Percentiles rank a stretch among this genome's conserved stretches.
These are phyloP conservation scores for Lycophotia porphyrea DNA, from an alignment of 2,888 invertebrate species.

Conservation along the genomic window DNA sequence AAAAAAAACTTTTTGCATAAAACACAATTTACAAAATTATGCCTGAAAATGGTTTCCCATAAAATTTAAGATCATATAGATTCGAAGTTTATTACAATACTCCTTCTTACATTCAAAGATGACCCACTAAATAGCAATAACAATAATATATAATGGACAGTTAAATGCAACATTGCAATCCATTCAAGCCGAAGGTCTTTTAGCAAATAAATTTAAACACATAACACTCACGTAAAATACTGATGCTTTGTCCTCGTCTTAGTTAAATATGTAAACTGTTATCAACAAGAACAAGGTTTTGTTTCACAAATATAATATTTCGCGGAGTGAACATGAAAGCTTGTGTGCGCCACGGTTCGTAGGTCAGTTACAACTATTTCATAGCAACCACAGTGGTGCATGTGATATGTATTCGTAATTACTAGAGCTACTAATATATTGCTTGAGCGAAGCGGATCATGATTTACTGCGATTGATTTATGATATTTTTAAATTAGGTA, in stretches of 20 bases:
- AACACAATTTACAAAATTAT: neutral
- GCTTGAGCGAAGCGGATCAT: constrained; percentile 56
- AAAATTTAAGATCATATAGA: neutral
- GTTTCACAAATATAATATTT: constrained; percentile 35
- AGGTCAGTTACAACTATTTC: constrained; percentile 63
- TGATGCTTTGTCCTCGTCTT: constrained; percentile 13
- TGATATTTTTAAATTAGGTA: constrained; percentile 11
- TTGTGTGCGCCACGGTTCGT: constrained; percentile 59
- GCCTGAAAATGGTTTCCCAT: neutral
- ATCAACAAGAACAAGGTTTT: constrained; percentile 30
- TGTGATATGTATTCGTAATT: constrained; percentile 57
- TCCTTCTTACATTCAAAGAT: constrained; percentile 25
- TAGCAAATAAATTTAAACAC: constrained; percentile 25
- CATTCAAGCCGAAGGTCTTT: constrained; percentile 36
- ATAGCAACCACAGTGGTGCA: constrained; percentile 41
- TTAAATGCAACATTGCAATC: constrained; percentile 17
- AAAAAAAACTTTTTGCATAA: neutral
- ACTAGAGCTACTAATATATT: constrained; percentile 44
- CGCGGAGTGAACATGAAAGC: constrained; percentile 31
- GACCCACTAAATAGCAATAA: constrained; percentile 21
- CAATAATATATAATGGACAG: constrained; percentile 10
- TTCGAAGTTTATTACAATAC: neutral
- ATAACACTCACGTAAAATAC: constrained; percentile 45
- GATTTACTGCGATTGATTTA: constrained; percentile 23
- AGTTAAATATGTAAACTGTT: constrained; percentile 11